phyloP scores from a whole-genome alignment of 2,888 invertebrate genomes.

The Prosapia bicincta region DNA sequence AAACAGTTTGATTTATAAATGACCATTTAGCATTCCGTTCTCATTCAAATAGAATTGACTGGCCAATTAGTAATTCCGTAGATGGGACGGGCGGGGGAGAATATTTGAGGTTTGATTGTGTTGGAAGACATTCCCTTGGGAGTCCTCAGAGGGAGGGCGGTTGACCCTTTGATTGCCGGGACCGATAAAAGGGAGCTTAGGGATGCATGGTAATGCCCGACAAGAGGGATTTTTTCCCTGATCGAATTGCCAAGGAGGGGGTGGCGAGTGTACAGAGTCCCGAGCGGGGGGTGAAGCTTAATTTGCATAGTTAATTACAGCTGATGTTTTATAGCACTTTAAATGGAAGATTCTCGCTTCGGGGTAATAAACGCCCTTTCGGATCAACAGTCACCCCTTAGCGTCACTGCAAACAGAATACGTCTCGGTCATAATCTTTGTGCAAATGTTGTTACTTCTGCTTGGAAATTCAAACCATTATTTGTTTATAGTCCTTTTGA shows the following conservation, averaged over 20 bases:
- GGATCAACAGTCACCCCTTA: neutral
- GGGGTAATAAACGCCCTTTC: neutral
- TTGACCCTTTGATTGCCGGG: neutral
- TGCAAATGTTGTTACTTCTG: neutral
- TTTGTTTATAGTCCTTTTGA: neutral
- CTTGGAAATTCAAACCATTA: neutral
- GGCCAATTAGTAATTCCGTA: neutral
- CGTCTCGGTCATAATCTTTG: neutral
- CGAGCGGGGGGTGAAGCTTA: neutral
- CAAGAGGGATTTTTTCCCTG: neutral
- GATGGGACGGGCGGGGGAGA: neutral
- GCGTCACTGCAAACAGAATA: neutral
- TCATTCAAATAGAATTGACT: neutral
- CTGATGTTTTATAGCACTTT: neutral
- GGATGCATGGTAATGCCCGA: neutral
- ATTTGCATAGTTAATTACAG: neutral
- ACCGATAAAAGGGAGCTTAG: neutral
- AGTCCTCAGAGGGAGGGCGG: neutral
- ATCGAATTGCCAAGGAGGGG: neutral
- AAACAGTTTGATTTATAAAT: neutral
- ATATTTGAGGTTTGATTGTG: conserved; percentile 2
- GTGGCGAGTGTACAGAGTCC: neutral
- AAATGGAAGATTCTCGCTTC: neutral
- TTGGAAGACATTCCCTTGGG: neutral
- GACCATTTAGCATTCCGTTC: neutral